Base-by-base conservation (phyloP, 2,113 vertebrate genomes). In the Atrichornis clamosus region DNA sequence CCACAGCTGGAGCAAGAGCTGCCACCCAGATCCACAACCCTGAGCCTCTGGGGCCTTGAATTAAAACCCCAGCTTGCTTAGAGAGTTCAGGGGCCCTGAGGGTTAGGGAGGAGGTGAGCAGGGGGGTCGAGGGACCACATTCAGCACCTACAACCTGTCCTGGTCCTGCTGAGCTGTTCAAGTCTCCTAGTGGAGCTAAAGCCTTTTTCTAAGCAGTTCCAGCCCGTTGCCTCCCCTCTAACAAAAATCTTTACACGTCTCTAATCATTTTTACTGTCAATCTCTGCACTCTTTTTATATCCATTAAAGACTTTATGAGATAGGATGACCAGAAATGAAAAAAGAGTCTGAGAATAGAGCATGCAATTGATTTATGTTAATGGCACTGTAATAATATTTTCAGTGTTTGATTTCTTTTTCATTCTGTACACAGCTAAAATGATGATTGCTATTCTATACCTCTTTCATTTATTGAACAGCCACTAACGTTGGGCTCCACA, bases 331-430 rank as follows among this genome's bases (percentile, higher is more conserved):
- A 94, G 93, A 94, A 94, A 90, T 87, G 73, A 94, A 92, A 93
- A 92, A 88, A 81, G 86, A 96, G 89, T 93, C 83, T 75, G 69
- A 79, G 58, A 69, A 73, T 15, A 84, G 33, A 84, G 88, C 62
- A 64, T 12, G 62, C 64, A 60, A 88, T 95, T 96, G 92, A 96
- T 96, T 97, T 94, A 94, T 87, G 86, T 89, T 93, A 95, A 93
- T 94, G 26, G 49, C n/a, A 55, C 35, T 91, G 70, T 89, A 94
- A 94, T 92, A 95, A 92, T 94, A 89, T 94, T 96, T 96, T 94
- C 92, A 52, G 60, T 84, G 64, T 93, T 96, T 92, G 86, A 93
- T 97, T 96, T 93, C 83, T 95, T 94, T 96, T 94, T 89, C 80
- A 89, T 89, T 93, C 77, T 79, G 87, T 88, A 96, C 83, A 93